Percentiles rank a stretch among this genome's conserved stretches.
Evolutionary conservation across 2,797 vertebrate genomes (phyloP).

Genomic region (Enteromius trimaculatus): DNA sequence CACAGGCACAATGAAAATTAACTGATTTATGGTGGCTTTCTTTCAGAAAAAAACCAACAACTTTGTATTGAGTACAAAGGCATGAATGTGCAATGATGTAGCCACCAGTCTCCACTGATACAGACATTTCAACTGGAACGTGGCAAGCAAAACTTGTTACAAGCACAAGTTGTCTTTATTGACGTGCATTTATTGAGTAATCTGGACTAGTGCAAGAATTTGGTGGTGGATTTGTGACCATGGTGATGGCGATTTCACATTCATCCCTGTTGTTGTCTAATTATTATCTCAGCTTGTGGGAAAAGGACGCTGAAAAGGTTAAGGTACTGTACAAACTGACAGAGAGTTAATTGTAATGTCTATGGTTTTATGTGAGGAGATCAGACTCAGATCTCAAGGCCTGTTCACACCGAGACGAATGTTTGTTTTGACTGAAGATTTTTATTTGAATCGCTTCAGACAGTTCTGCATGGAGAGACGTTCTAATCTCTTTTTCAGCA

Average conservation of each 20-base stretch:
- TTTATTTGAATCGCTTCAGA: not conserved
- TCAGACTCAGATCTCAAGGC: not conserved
- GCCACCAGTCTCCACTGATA: not conserved
- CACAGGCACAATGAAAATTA: slow-evolving; percentile 43
- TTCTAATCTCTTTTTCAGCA: not conserved
- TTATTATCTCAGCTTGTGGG: slow-evolving; percentile 10
- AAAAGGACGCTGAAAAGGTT: slow-evolving; percentile 10
- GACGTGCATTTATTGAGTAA: not conserved
- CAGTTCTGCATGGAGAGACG: not conserved
- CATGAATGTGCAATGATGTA: slow-evolving; percentile 12
- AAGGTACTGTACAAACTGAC: not conserved
- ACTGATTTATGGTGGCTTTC: slow-evolving; percentile 1
- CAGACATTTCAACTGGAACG: slow-evolving; percentile 18
- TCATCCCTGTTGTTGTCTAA: slow-evolving; percentile 22
- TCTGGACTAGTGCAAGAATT: slow-evolving; percentile 6
- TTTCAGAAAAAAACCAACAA: not conserved
- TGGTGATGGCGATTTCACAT: slow-evolving; percentile 43
- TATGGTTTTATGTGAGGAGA: not conserved
- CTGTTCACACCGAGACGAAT: not conserved
- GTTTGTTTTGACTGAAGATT: not conserved
- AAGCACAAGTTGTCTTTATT: not conserved
- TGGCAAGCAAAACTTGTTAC: not conserved
- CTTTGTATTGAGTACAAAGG: slow-evolving; percentile 41
- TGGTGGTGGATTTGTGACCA: slow-evolving; percentile 53
- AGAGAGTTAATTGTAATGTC: not conserved